Evolutionary conservation across 2,888 invertebrate species (phyloP), one percentile per base, ranked within the genome.

Genomic region (Merodon equestris): DNA sequence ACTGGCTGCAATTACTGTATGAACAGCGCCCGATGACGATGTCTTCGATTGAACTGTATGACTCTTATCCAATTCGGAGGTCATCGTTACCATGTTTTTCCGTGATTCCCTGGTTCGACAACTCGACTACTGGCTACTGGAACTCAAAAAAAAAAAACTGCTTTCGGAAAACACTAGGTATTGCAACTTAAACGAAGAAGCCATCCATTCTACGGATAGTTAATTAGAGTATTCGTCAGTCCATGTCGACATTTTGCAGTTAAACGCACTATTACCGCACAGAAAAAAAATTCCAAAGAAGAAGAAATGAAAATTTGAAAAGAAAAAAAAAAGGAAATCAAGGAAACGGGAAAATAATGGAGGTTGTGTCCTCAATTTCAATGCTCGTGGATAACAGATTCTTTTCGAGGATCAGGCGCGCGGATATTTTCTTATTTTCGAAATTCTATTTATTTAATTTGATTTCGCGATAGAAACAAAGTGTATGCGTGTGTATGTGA

Each of bases 81-180:
- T 89, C 89, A 89, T 89, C 83, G 88, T 89, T 87, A 89, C 89
- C 89, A 86, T 88, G 85, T 85, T 79, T 79, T 79, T 73, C 68
- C 36, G 36, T 36, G 36, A n/a, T 36, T 9, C 10, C 10, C 10
- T 56, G 44, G 44, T 57, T 67, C 57, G 50, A 53, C 73, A 17
- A 36, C 36, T 36, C 36, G 10, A 9, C 36, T 36, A 36, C 5
- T 40, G 12, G 1, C 3, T 3, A 40, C 40, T 40, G 10, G 40
- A 27, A 40, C n/a, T 40, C 9, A 40, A n/a, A n/a, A n/a, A 7
- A 40, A 40, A 5, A 5, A 10, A 36, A 36, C 7, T 36, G 10
- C 9, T 40, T 40, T 9, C n/a, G n/a, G 2, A 40, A 40, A 10
- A n/a, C 40, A 40, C 40, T 40, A n/a, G 10, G 3, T n/a, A n/a